Percentiles rank a stretch among this genome's conserved stretches.
Evolutionary conservation across 2,113 vertebrate genomes (phyloP).

Genomic region (Syngnathus typhle): DNA sequence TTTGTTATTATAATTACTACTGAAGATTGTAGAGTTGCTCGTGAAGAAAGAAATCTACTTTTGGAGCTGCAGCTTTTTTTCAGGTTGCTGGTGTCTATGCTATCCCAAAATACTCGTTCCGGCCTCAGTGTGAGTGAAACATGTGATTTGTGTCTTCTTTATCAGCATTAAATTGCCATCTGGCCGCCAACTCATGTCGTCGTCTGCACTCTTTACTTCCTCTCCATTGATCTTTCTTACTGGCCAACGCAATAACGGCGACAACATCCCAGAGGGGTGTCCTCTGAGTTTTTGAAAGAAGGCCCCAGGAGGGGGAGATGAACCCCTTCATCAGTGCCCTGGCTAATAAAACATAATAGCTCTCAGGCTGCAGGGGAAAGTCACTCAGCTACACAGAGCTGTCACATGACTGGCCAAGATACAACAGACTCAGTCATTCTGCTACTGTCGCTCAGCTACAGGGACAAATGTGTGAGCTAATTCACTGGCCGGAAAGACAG

Average conservation of each 20-base stretch:
- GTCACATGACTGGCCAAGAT: conserved; percentile 41
- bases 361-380: conserved; percentile 23
- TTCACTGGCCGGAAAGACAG: conserved; percentile 16
- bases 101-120: conserved; percentile 27
- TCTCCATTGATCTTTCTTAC: not conserved
- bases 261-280: conserved; percentile 28
- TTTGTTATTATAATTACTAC: too few relatives aligned
- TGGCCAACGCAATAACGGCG: conserved; percentile 8
- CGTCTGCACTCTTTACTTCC: conserved; percentile 9
- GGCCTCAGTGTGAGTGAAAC: conserved; percentile 32
- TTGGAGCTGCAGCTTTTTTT: not conserved
- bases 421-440: conserved; percentile 45
- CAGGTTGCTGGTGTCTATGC: not conserved
- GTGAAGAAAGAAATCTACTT: conserved; percentile 1
- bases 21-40: too few relatives aligned
- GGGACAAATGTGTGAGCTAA: conserved; percentile 27
- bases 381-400: conserved; percentile 30
- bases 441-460: conserved; percentile 19
- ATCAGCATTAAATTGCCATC: conserved; percentile 40
- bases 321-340: conserved; percentile 34
- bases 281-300: conserved; percentile 13
- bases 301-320: conserved; percentile 16
- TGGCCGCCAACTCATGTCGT: conserved; percentile 30
- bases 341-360: conserved; percentile 42
- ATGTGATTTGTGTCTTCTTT: conserved; percentile 48